These are phyloP conservation scores for Subacronicta megacephala DNA, from an alignment of 2,888 invertebrate genomes.

Conservation along the genomic window DNA sequence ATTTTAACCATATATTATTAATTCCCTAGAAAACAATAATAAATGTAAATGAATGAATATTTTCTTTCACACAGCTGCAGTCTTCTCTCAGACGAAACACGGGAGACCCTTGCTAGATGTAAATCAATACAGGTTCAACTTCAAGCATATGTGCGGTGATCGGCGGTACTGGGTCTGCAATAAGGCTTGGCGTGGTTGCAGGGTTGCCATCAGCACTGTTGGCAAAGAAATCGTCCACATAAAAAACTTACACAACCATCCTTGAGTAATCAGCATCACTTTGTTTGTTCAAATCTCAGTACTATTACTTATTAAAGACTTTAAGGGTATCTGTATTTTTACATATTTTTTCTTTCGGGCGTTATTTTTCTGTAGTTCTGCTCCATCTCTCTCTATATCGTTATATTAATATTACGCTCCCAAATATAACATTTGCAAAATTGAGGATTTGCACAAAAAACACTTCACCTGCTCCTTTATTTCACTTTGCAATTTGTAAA, in stretches of 20 bases:
- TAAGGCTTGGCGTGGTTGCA: slow-evolving; percentile 30
- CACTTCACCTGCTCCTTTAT: no score
- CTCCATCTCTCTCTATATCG: no score
- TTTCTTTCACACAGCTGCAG: slow-evolving; percentile 9
- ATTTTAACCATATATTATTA: no score
- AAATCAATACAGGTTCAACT: slow-evolving; percentile 56
- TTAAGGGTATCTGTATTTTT: no score
- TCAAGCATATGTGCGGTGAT: slow-evolving; percentile 39
- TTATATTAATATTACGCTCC: no score
- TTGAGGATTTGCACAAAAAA: no score
- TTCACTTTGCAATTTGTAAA: no score
- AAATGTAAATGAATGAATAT: background rate
- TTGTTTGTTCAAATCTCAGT: background rate
- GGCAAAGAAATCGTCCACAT: slow-evolving; percentile 11
- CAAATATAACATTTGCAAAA: no score
- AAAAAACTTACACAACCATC: slow-evolving; percentile 31
- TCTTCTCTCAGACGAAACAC: slow-evolving; percentile 29
- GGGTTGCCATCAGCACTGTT: slow-evolving; percentile 21
- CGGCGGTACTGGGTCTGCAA: slow-evolving; percentile 31
- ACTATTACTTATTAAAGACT: background rate
- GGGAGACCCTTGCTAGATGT: slow-evolving; percentile 59
- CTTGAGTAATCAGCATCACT: background rate
- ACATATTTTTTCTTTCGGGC: no score
- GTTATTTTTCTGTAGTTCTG: no score
- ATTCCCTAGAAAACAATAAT: background rate